phyloP scores from a whole-genome alignment of 2,888 invertebrate genomes.

The Taphrorychus bicolor region DNA sequence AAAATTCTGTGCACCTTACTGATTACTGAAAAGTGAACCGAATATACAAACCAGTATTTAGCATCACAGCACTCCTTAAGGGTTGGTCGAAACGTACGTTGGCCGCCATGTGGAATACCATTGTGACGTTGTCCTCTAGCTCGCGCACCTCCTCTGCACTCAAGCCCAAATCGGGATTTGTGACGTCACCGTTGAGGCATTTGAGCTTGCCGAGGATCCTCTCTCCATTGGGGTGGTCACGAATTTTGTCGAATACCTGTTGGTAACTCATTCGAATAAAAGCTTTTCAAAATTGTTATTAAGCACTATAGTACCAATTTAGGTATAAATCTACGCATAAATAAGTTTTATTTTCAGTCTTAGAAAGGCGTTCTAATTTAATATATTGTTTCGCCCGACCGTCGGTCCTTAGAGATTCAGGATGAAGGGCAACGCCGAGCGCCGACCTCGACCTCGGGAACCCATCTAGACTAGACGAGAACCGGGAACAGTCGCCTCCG shows the following conservation, averaged over 20 bases:
- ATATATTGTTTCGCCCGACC: too few species aligned
- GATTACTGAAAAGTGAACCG: background rate
- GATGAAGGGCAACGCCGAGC: too few species aligned
- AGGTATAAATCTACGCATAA: too few species aligned
- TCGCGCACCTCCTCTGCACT: slow-evolving; percentile 59
- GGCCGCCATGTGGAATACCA: slow-evolving; percentile 77
- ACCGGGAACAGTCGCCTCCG: too few species aligned
- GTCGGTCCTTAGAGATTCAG: too few species aligned
- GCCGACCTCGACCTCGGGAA: too few species aligned
- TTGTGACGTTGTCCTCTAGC: slow-evolving; percentile 64
- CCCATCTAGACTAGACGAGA: too few species aligned
- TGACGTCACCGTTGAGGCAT: slow-evolving; percentile 64
- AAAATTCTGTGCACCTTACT: background rate
- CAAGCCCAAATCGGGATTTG: slow-evolving; percentile 59
- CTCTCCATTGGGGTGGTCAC: slow-evolving; percentile 47
- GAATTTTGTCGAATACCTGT: slow-evolving; percentile 54
- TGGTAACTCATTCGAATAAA: background rate
- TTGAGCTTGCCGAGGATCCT: slow-evolving; percentile 62
- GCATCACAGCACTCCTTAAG: slow-evolving; percentile 67
- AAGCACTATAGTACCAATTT: too few species aligned
- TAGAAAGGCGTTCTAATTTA: too few species aligned
- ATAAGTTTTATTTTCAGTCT: too few species aligned
- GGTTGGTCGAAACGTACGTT: slow-evolving; percentile 75
- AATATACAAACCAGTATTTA: slow-evolving; percentile 64
- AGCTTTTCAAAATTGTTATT: background rate